Evolutionary conservation across 2,888 invertebrate genomes (phyloP).

Genomic region (Strigamia maritima): DNA sequence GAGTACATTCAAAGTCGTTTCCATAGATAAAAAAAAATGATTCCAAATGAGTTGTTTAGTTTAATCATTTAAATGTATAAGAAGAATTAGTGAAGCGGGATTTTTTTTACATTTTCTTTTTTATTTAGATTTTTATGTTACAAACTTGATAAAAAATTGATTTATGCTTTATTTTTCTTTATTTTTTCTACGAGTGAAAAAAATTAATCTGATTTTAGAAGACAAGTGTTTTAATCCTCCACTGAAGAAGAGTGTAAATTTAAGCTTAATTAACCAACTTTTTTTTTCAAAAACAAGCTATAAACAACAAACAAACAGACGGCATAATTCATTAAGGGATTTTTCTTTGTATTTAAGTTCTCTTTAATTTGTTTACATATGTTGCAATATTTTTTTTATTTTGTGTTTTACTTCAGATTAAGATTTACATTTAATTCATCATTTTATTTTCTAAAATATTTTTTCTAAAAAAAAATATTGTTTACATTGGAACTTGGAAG

Average conservation of each 20-base stretch:
- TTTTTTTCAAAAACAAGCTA: not conserved
- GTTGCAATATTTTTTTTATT: not conserved
- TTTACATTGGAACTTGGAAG: too few species aligned
- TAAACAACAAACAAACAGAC: not conserved
- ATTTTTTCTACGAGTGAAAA: not conserved
- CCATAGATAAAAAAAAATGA: not conserved
- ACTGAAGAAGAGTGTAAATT: not conserved
- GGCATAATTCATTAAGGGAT: not conserved
- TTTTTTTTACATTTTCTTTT: not conserved
- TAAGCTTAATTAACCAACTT: slow-evolving; percentile 1
- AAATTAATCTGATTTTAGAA: slow-evolving; percentile 1
- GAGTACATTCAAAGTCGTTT: not conserved
- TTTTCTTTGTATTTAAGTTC: not conserved
- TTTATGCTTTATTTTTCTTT: not conserved
- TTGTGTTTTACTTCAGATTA: too few species aligned
- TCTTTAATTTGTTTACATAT: not conserved
- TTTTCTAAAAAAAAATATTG: too few species aligned
- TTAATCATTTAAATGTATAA: not conserved
- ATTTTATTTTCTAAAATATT: not conserved
- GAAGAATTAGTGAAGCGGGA: not conserved
- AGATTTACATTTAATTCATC: not conserved
- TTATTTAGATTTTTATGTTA: not conserved
- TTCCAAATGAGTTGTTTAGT: slow-evolving; percentile 1
- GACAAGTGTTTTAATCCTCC: slow-evolving; percentile 16
- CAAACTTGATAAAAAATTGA: not conserved